These are phyloP conservation scores for Nilaparvata lugens DNA, from an alignment of 1,140 invertebrate genomes.

Conservation along the genomic window DNA sequence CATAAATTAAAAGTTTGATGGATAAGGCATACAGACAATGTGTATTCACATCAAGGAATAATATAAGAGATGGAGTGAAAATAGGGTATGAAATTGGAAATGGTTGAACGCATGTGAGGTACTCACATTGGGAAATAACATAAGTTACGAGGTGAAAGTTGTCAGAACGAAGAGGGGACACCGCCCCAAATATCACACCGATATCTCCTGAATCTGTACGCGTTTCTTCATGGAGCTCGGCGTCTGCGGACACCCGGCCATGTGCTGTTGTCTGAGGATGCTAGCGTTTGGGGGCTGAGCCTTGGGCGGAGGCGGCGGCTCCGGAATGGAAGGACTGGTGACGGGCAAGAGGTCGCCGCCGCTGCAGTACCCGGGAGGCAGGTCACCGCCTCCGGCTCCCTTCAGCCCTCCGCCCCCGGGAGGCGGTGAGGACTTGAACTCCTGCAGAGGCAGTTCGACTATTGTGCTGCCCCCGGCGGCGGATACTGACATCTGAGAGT, in stretches of 20 bases:
- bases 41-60: no score
- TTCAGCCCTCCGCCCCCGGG: slow-evolving; percentile 32
- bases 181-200: slow-evolving; percentile 19
- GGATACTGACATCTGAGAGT: slow-evolving; percentile 49
- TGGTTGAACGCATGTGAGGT: no score
- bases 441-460: slow-evolving; percentile 49
- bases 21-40: no score
- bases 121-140: no score
- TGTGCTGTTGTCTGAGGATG: slow-evolving; percentile 15
- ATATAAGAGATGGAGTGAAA: no score
- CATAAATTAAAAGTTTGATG: no score
- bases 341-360: slow-evolving; percentile 34
- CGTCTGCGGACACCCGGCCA: slow-evolving; percentile 20
- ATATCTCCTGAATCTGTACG: slow-evolving; percentile 28
- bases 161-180: neutral
- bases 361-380: slow-evolving; percentile 32
- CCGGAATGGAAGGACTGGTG: slow-evolving; percentile 38
- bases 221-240: slow-evolving; percentile 26
- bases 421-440: slow-evolving; percentile 51
- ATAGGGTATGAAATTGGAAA: no score
- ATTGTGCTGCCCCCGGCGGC: slow-evolving; percentile 37
- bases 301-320: slow-evolving; percentile 25
- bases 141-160: no score
- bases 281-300: slow-evolving; percentile 19
- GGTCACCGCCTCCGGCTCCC: slow-evolving; percentile 37